Percentiles rank a stretch among this genome's conserved stretches.
Conservation (phyloP, 2,888 invertebrate species). For the Eucera pruinosa region DNA sequence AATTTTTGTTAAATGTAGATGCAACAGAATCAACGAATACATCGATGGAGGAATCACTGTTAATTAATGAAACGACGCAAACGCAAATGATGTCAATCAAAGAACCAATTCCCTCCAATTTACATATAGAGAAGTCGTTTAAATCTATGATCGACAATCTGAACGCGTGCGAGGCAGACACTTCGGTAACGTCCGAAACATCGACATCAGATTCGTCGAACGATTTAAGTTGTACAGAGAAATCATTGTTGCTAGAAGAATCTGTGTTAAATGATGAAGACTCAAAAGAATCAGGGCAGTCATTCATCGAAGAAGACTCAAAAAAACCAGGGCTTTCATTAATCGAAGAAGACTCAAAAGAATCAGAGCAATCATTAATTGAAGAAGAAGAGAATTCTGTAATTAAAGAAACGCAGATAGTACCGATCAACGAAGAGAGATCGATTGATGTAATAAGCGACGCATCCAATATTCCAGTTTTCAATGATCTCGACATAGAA, state of each 20-base stretch:
- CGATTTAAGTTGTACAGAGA: no score
- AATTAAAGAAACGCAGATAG: no score
- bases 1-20: no score
- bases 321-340: no score
- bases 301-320: background rate
- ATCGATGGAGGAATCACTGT: no score
- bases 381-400: background rate
- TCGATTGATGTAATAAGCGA: background rate
- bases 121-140: background rate
- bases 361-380: background rate
- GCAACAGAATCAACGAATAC: no score
- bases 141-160: background rate
- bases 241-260: no score
- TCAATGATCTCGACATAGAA: constrained; percentile 57
- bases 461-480: constrained; percentile 37
- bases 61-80: no score
- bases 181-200: background rate
- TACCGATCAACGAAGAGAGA: background rate
- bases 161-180: background rate
- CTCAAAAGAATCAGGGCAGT: background rate
- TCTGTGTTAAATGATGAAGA: no score
- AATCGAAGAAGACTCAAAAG: background rate
- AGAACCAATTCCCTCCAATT: no score
- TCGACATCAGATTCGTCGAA: no score
- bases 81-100: no score